These are phyloP conservation scores for Cryptosula pallasiana DNA, from an alignment of 2,888 invertebrate genomes.

Conservation along the genomic window DNA sequence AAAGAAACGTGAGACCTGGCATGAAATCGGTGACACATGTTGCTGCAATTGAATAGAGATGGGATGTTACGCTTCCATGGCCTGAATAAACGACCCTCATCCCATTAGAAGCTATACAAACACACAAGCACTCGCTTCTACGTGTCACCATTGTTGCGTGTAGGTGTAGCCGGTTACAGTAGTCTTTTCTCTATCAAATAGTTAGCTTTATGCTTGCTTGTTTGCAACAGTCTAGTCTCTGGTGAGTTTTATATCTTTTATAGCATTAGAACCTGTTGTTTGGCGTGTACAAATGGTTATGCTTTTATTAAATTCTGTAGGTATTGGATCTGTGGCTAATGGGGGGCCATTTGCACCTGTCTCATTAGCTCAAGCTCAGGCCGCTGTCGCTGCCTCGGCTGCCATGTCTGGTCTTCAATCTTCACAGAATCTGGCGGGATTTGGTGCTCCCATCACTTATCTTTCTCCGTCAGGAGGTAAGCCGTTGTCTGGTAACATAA, in stretches of 20 bases:
- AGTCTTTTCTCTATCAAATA: too few relatives aligned
- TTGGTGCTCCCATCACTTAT: slow-evolving; percentile 65
- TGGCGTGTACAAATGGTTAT: background rate
- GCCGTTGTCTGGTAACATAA: too few relatives aligned
- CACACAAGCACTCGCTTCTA: too few relatives aligned
- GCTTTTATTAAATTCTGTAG: background rate
- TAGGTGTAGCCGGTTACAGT: too few relatives aligned
- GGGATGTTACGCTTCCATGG: background rate
- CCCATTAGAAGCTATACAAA: too few relatives aligned
- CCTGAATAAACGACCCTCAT: too few relatives aligned
- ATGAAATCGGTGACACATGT: slow-evolving; percentile 6
- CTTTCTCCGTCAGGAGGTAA: slow-evolving; percentile 8
- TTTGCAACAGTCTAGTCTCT: too few relatives aligned
- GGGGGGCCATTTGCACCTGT: background rate
- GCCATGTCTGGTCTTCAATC: slow-evolving; percentile 69
- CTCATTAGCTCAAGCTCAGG: slow-evolving; percentile 4
- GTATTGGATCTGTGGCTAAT: background rate
- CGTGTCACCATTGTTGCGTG: too few relatives aligned
- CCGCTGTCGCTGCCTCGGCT: background rate
- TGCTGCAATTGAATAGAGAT: background rate
- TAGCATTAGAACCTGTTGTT: too few relatives aligned
- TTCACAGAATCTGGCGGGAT: slow-evolving; percentile 65
- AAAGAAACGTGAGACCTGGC: background rate
- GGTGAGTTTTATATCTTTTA: too few relatives aligned
- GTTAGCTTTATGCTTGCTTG: too few relatives aligned